These are phyloP conservation scores for Alouatta palliata DNA, from an alignment of 2,113 vertebrate genomes.

Conservation along the genomic window DNA sequence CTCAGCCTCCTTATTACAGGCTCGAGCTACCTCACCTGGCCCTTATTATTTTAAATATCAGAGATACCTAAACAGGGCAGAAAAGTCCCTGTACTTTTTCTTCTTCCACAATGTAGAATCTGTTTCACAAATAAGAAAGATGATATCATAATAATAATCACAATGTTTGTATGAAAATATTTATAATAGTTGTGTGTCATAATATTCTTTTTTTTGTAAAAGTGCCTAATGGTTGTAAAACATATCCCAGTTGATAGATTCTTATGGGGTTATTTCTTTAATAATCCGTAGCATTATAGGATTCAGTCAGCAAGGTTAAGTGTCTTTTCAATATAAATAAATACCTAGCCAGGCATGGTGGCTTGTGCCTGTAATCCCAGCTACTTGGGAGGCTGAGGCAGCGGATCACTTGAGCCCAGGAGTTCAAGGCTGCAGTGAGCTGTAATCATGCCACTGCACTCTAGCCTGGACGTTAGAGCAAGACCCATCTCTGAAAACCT, in stretches of 20 bases:
- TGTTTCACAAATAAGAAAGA: conserved; percentile 7
- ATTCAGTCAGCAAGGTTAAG: neutral
- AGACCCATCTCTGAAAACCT: too few species aligned
- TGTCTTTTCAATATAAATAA: neutral
- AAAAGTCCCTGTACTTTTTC: neutral
- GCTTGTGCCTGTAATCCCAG: neutral
- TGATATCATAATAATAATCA: neutral
- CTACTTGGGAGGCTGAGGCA: neutral
- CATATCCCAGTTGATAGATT: neutral
- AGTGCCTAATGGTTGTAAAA: neutral
- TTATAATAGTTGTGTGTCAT: neutral
- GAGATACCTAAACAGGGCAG: neutral
- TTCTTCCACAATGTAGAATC: neutral
- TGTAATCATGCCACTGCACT: too few species aligned
- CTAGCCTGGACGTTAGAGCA: neutral
- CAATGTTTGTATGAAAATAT: neutral
- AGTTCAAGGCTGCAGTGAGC: neutral
- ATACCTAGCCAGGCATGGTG: neutral
- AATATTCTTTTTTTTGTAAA: conserved; percentile 18
- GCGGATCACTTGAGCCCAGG: neutral
- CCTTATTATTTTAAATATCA: conserved; percentile 13
- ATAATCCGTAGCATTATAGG: neutral
- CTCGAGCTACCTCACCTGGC: too few species aligned
- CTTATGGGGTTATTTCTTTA: neutral
- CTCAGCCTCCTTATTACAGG: neutral